Base-by-base conservation (phyloP, 2,797 vertebrate genomes). In the Philypnodon macrostomus region DNA sequence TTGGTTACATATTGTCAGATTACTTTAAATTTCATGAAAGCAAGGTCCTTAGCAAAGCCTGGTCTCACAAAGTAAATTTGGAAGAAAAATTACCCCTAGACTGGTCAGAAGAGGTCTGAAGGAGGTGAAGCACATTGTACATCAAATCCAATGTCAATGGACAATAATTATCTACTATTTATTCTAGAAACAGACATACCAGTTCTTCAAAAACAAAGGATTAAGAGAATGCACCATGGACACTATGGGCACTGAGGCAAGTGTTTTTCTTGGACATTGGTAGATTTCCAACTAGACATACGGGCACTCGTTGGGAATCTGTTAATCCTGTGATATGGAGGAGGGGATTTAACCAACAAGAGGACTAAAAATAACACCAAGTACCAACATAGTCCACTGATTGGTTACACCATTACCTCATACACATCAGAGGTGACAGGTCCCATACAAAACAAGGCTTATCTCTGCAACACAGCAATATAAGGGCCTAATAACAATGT, bases 321-420 rank as follows among this genome's bases (percentile, higher is more conserved):
- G 77, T 73, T 83, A 81, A 84, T 83, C 76, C 67, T 47, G 27
- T 77, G 77, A 81, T 62, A 77, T 67, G 69, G 73, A 73, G 39
- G 64, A 66, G 18, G 55, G 74, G 73, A 70, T 80, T 80, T 72
- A 54, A 53, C 65, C 49, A 77, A 75, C 39, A 53, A 53, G 52
- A 62, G 54, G 60, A 56, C 63, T 73, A 73, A 79, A 81, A 80
- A 86, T 81, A 84, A 57, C 73, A 59, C 32, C n/a, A 51, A 57
- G 60, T 57, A 51, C 61, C 62, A 71, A 73, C 71, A 64, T 63
- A 50, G 59, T 61, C 36, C 61, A 40, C 45, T 53, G 53, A 73
- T 50, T 54, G 44, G 57, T 69, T 47, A 26, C 44, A 60, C 23
- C 55, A 47, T 42, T 46, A 65, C 44, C 3, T 33, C 53, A 30